Evolutionary conservation across 2,888 invertebrate species (phyloP), one percentile per base, ranked within the genome.

Genomic region (Papilio demoleus): DNA sequence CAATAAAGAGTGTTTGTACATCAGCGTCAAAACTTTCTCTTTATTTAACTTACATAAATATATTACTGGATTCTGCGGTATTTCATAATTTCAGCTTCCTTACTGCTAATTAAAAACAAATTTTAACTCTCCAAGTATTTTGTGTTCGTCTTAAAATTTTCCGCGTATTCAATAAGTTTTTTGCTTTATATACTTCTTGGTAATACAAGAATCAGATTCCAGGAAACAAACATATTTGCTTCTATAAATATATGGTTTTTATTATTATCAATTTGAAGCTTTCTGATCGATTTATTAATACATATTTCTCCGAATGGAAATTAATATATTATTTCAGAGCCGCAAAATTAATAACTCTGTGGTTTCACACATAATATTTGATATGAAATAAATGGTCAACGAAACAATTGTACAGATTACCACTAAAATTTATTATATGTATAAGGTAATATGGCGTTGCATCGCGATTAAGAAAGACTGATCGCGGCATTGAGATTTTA

Each of bases 331-430:
- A 50, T 14, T 50, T 50, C 5, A 17, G 24, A 24, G 24, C 50
- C 50, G 22, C 50, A 24, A 50, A 50, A 50, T 50, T 50, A 50
- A 50, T 22, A 50, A 50, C 24, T 9, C 24, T 50, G 50, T 24
- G 50, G 50, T 45, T 50, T 12, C 14, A 14, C 14, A 14, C 3
- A 38, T 19, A 6, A 42, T 42, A 42, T 53, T 27, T 53, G 27
- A 3, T 14, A 8, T 14, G n/a, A 27, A 27, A 53, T 53, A 53
- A 24, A 27, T 24, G 24, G 5, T 24, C 12, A 4, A 53, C 14
- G n/a, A 12, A 24, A 53, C 2, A 31, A 31, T 31, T 31, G n/a
- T n/a, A n/a, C n/a, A n/a, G n/a, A n/a, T n/a, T n/a, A n/a, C n/a
- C n/a, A n/a, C n/a, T n/a, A n/a, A n/a, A n/a, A n/a, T n/a, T n/a